Conservation (phyloP, 2,888 invertebrate genomes). For the Rhingia rostrata region DNA sequence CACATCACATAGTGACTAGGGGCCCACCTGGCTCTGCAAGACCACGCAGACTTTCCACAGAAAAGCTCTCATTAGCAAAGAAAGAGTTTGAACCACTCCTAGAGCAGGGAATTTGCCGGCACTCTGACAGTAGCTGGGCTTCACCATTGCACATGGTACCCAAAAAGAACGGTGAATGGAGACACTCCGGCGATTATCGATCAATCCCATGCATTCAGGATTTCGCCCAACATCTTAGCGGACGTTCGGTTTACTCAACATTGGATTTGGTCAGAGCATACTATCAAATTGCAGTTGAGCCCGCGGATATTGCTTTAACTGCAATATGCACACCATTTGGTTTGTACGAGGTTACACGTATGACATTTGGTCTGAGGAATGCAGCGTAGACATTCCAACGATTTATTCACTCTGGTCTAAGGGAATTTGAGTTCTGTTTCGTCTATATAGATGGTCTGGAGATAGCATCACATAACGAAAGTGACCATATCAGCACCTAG, state of each 20-base stretch:
- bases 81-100: too few species aligned
- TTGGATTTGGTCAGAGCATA: slow-evolving; percentile 66
- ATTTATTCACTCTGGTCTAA: slow-evolving; percentile 52
- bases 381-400: slow-evolving; percentile 67
- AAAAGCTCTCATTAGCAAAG: too few species aligned
- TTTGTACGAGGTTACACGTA: slow-evolving; percentile 55
- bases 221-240: slow-evolving; percentile 45
- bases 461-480: slow-evolving; percentile 72
- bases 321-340: slow-evolving; percentile 69
- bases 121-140: slow-evolving; percentile 62
- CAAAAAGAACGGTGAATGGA: slow-evolving; percentile 7
- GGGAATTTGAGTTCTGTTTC: slow-evolving; percentile 62
- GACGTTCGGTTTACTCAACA: slow-evolving; percentile 58
- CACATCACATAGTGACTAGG: too few species aligned
- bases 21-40: slow-evolving; percentile 58
- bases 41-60: too few species aligned
- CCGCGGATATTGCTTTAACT: slow-evolving; percentile 57
- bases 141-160: slow-evolving; percentile 11
- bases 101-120: too few species aligned
- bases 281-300: slow-evolving; percentile 64
- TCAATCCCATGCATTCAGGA: slow-evolving; percentile 63
- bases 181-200: slow-evolving; percentile 22
- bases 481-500: slow-evolving; percentile 74
- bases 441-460: slow-evolving; percentile 77
- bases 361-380: slow-evolving; percentile 62